A percentile compares a stretch with the other conserved stretches of the same genome.
These are phyloP conservation scores for Neoitamus cyanurus DNA, from an alignment of 2,888 invertebrate species.

Conservation along the genomic window DNA sequence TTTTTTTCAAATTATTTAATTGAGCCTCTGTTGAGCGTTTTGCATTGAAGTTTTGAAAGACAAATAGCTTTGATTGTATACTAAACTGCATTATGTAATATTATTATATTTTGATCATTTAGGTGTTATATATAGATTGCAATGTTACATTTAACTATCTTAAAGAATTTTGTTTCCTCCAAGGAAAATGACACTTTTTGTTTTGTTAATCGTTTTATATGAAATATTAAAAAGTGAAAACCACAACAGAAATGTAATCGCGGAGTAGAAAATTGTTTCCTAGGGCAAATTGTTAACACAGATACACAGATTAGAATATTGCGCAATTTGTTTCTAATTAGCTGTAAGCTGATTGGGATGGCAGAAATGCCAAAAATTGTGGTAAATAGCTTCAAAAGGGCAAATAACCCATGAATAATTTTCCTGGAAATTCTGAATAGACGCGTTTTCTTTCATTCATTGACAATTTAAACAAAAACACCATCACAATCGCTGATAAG, in stretches of 20 bases:
- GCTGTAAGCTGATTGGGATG: not conserved
- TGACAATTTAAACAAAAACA: not conserved
- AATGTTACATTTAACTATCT: not conserved
- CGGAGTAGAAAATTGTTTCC: not conserved
- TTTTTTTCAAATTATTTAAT: not conserved
- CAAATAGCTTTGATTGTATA: not conserved
- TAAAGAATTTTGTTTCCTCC: not conserved
- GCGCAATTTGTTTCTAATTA: not conserved
- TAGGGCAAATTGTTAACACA: not conserved
- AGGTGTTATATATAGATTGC: not conserved
- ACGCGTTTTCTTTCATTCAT: not conserved
- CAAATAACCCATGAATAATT: not conserved
- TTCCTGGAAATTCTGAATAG: not conserved
- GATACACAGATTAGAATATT: not conserved
- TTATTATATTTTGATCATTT: not conserved
- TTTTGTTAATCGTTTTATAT: not conserved
- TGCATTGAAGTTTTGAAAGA: not conserved
- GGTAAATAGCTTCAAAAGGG: not conserved
- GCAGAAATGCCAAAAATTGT: not conserved
- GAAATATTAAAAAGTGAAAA: too few species aligned
- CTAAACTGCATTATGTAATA: not conserved
- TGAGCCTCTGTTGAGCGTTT: not conserved
- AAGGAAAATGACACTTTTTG: not conserved
- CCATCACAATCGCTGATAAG: not conserved
- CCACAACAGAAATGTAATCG: too few species aligned